phyloP scores from a whole-genome alignment of 2,113 vertebrate genomes.

The Gambusia holbrooki region DNA sequence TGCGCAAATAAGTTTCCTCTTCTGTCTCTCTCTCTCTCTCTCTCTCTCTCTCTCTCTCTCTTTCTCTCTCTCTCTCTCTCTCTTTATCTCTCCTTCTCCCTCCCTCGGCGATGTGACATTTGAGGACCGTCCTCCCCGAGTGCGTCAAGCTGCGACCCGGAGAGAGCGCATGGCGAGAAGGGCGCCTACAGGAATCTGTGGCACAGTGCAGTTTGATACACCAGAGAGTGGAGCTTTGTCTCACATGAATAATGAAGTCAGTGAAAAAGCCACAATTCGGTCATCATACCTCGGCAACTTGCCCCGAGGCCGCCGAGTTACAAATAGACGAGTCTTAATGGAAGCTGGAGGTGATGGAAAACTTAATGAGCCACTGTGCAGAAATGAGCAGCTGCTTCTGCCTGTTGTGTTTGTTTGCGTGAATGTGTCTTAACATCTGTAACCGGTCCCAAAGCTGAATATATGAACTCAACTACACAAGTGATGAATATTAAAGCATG shows the following conservation, averaged over 20 bases:
- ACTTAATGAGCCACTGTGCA: constrained; percentile 36
- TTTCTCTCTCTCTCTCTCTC: constrained; percentile 27
- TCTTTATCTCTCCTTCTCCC: constrained; percentile 22
- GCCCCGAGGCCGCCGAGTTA: constrained; percentile 35
- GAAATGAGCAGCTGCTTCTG: constrained; percentile 22
- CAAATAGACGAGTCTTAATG: constrained; percentile 57
- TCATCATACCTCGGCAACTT: constrained; percentile 34
- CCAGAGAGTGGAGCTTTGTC: constrained; percentile 16
- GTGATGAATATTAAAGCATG: not conserved
- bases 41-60: constrained; percentile 29
- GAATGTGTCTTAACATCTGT: not conserved
- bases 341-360: constrained; percentile 50
- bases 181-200: constrained; percentile 78
- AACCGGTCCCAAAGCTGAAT: not conserved
- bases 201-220: constrained; percentile 70
- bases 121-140: constrained; percentile 60
- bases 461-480: not conserved
- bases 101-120: constrained; percentile 50
- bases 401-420: not conserved
- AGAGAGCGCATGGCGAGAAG: constrained; percentile 67
- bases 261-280: constrained; percentile 36
- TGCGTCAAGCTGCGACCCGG: constrained; percentile 72
- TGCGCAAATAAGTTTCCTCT: constrained; percentile 65
- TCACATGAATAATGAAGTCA: constrained; percentile 59
- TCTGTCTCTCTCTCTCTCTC: constrained; percentile 21